A percentile compares a stretch with the other conserved stretches of the same genome.
Conservation (phyloP, 2,797 vertebrate species). For the Ctenopoma kingsleyae region DNA sequence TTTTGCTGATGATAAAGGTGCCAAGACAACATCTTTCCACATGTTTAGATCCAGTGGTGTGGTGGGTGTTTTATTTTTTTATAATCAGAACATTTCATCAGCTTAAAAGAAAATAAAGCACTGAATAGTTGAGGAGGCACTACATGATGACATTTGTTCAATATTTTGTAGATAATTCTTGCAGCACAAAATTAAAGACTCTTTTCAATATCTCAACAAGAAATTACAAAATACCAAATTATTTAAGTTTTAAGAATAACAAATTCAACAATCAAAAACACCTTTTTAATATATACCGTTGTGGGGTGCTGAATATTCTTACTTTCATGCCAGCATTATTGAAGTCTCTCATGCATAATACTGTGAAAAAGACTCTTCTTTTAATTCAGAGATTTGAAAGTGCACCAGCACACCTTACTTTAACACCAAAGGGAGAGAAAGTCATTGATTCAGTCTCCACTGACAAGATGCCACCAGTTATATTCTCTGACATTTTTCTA, state of each 20-base stretch:
- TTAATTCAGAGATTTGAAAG: constrained; percentile 75
- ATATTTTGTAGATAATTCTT: constrained; percentile 9
- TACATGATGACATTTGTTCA: background rate
- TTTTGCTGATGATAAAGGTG: background rate
- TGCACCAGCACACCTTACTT: constrained; percentile 67
- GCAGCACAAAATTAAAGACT: constrained; percentile 25
- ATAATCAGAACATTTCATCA: constrained; percentile 29
- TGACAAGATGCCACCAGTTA: constrained; percentile 81
- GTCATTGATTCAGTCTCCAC: constrained; percentile 72
- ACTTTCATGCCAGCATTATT: constrained; percentile 59
- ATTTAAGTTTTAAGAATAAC: constrained; percentile 37
- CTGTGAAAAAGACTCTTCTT: constrained; percentile 56
- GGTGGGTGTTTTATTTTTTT: constrained; percentile 12
- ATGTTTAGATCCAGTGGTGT: background rate
- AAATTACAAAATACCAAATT: constrained; percentile 38
- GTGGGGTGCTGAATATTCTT: constrained; percentile 46
- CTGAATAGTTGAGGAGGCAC: constrained; percentile 15
- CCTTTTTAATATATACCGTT: constrained; percentile 47
- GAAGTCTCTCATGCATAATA: constrained; percentile 71
- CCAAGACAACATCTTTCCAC: background rate
- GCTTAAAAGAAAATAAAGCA: constrained; percentile 13
- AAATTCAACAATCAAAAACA: constrained; percentile 40
- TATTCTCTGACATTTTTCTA: constrained; percentile 79
- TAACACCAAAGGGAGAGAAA: constrained; percentile 78
- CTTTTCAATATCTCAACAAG: constrained; percentile 7